A percentile compares a stretch with the other conserved stretches of the same genome.
Conservation (phyloP, 2,797 vertebrate genomes). For the Fistularia tabacaria region DNA sequence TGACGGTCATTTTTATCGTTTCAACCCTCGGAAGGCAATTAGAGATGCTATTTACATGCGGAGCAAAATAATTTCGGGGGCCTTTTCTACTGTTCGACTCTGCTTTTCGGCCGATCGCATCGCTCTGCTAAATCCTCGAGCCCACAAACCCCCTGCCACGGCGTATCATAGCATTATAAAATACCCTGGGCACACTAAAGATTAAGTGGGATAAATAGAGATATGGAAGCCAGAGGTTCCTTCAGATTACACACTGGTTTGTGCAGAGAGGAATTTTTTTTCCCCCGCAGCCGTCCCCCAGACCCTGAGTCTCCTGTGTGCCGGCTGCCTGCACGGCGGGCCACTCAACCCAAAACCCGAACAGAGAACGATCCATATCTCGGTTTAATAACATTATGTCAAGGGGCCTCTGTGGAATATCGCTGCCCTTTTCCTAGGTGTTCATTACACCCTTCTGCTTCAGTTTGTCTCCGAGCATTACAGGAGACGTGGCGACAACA, state of each 20-base stretch:
- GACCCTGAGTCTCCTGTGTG: conserved; percentile 18
- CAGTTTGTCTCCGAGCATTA: conserved; percentile 19
- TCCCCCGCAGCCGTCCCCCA: conserved; percentile 21
- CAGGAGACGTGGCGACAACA: conserved; percentile 20
- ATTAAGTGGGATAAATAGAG: conserved; percentile 64
- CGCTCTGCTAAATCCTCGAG: conserved; percentile 52
- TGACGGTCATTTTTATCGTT: conserved; percentile 58
- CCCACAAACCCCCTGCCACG: conserved; percentile 54
- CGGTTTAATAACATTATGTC: conserved; percentile 30
- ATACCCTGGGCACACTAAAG: conserved; percentile 57
- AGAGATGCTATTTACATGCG: conserved; percentile 54
- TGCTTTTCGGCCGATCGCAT: conserved; percentile 57
- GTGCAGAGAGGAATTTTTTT: conserved; percentile 30
- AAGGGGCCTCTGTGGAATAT: conserved; percentile 8
- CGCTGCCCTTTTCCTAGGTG: conserved; percentile 19
- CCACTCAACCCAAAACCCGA: conserved; percentile 21
- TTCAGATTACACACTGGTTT: conserved; percentile 56
- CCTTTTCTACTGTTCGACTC: conserved; percentile 25
- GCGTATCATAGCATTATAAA: conserved; percentile 65
- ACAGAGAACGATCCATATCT: conserved; percentile 27
- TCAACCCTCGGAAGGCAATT: conserved; percentile 51
- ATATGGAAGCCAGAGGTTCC: conserved; percentile 56
- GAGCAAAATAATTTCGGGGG: conserved; percentile 53
- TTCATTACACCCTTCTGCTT: conserved; percentile 27
- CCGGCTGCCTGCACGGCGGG: conserved; percentile 16